Evolutionary conservation across 1,140 invertebrate species (phyloP), one percentile per base, ranked within the genome.

Genomic region (Pentalonia nigronervosa): DNA sequence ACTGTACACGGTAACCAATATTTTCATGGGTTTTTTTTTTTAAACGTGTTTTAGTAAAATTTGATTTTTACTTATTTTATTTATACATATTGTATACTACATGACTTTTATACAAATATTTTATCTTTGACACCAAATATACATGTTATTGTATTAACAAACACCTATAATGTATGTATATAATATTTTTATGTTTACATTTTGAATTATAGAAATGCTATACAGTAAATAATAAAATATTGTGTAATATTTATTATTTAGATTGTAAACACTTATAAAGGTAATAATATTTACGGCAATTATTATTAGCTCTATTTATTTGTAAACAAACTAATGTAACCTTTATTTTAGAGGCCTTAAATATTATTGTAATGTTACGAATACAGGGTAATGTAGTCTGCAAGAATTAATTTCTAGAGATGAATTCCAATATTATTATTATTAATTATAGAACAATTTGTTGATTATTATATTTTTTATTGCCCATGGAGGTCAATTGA

Each of bases 331-430:
- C 9, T 53, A 89, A 89, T 36, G 47, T 88, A 88, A 48, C 6
- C 7, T 30, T 89, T 36, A 89, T 56, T 36, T 89, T 89, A 53
- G 87, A 50, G 87, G 87, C 87, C 87, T 88, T 88, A 50, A 50
- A 50, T 88, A 88, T 34, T 88, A 88, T 88, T 87, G 45, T 87
- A 87, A 87, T 87, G 47, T 48, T 50, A 88, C n/a, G n/a, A 88
- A 50, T 88, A 88, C 87, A 88, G 87, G 87, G 87, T 88, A 88
- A 50, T 88, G n/a, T 53, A 88, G 87, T 88, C 47, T 88, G n/a
- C 47, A 88, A 88, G 86, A 88, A 88, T 88, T 25, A 34, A 50
- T 88, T 88, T 88, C 7, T 45, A 34, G n/a, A 30, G 30, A n/a
- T 50, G n/a, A 88, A 48, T 88, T 48, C 47, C 86, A 50, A 48